A percentile compares a stretch with the other conserved stretches of the same genome.
Evolutionary conservation across 1,140 invertebrate species (phyloP).

Genomic region (Brachionus sp.): DNA sequence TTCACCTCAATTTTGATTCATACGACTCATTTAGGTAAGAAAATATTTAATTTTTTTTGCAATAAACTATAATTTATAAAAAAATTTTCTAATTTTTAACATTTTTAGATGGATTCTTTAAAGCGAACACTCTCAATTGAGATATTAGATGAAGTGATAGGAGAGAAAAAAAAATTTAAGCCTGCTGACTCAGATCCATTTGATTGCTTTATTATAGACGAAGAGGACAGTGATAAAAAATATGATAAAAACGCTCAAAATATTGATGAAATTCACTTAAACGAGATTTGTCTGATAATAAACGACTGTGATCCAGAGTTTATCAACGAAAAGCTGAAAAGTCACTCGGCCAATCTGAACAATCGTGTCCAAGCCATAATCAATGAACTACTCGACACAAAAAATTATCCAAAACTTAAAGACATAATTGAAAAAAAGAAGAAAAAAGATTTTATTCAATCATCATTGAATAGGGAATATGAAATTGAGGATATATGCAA

Average conservation of each 20-base stretch:
- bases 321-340: constrained; percentile 42
- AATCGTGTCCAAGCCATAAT: constrained; percentile 50
- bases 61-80: too few species aligned
- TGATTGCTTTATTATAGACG: neutral
- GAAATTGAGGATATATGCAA: constrained; percentile 62
- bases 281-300: neutral
- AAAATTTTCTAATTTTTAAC: too few species aligned
- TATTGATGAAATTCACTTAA: neutral
- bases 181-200: neutral
- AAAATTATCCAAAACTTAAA: constrained; percentile 62
- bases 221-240: neutral
- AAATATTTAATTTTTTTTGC: too few species aligned
- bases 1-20: too few species aligned
- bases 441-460: constrained; percentile 48
- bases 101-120: neutral
- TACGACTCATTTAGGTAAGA: too few species aligned
- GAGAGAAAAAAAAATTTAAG: neutral
- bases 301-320: neutral
- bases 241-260: neutral
- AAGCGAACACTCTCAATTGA: neutral
- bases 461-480: constrained; percentile 52
- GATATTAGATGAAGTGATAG: neutral
- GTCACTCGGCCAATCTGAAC: constrained; percentile 24
- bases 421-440: constrained; percentile 54
- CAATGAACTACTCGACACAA: constrained; percentile 56